Base-by-base conservation (phyloP, 1,140 invertebrate species). In the Caerostris darwini region DNA sequence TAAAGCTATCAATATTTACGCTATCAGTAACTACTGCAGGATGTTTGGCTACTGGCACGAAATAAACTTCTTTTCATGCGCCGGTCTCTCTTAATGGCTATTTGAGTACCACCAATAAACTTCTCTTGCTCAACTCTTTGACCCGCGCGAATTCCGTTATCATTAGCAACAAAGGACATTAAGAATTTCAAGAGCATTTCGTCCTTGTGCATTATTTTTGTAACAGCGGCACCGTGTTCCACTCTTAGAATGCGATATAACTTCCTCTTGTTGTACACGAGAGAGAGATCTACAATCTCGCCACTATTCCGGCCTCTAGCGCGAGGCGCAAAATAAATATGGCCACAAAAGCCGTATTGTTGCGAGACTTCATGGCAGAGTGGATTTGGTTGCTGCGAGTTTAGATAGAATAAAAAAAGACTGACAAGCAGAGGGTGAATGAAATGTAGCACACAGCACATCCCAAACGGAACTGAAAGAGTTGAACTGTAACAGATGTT, bases 401-500 rank as follows among this genome's bases (percentile, higher is more conserved):
- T 85, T 59, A n/a, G 19, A 14, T 67, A 67, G 64, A 85, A 85
- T 58, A 85, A 85, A 34, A 50, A 10, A 77, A 10, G 19, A 50
- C 34, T 77, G 71, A 77, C 71, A 77, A 77, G 71, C 14, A n/a
- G 14, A 83, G 82, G 56, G 83, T 85, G 83, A 58, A 85, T 85
- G 83, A 85, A 85, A 85, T 85, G 83, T 85, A 59, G 8, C 12
- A 3, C 8, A 53, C 61, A 77, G 71, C 71, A 59, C 56, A 81
- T 85, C 83, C 57, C 19, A 58, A 57, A 85, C 83, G 83, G 83
- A 85, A 85, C 83, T 85, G 83, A 85, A 67, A 85, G 83, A 85
- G 83, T 85, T 85, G 83, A 85, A 85, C 83, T 85, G 83, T 85
- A 85, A 56, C 83, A 85, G 83, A 85, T 85, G 83, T 85, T 59